Evolutionary conservation across 2,113 vertebrate genomes (phyloP).

Genomic region (Psettodes erumei): DNA sequence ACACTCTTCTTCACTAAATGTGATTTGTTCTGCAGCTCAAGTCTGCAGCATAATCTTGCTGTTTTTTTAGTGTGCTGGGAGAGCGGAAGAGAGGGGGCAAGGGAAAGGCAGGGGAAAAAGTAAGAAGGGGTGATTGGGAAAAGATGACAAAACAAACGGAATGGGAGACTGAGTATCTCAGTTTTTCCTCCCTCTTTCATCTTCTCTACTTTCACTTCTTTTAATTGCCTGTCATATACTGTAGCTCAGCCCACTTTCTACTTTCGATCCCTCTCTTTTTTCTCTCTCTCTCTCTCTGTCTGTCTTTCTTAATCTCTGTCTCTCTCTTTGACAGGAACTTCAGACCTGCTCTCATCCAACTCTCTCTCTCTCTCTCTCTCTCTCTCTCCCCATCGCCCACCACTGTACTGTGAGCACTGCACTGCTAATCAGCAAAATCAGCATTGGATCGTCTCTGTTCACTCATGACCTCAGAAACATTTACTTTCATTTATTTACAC

Average conservation of each 20-base stretch:
- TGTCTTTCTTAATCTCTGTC: conserved; percentile 18
- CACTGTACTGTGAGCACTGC: conserved; percentile 12
- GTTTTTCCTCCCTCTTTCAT: conserved; percentile 53
- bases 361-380: conserved; percentile 16
- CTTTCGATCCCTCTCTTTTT: conserved; percentile 8
- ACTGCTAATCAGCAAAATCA: conserved; percentile 61
- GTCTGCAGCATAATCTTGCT: conserved; percentile 74
- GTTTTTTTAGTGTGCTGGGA: conserved; percentile 63
- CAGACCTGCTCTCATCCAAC: conserved; percentile 15
- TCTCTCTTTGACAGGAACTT: conserved; percentile 27
- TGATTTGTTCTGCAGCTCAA: conserved; percentile 84
- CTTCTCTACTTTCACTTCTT: conserved; percentile 55
- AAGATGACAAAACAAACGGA: conserved; percentile 66
- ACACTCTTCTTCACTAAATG: conserved; percentile 75
- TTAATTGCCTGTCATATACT: conserved; percentile 64
- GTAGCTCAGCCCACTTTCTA: conserved; percentile 12
- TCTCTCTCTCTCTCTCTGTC: not conserved
- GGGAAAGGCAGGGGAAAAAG: conserved; percentile 28
- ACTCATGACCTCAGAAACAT: conserved; percentile 48
- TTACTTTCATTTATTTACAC: conserved; percentile 42
- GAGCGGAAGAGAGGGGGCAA: conserved; percentile 56
- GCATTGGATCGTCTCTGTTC: conserved; percentile 42
- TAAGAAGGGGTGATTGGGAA: conserved; percentile 44
- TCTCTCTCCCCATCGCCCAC: conserved; percentile 34
- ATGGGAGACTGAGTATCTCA: conserved; percentile 23